Evolutionary conservation across 2,888 invertebrate species (phyloP), one percentile per base, ranked within the genome.

Genomic region (Strigamia crassipes): DNA sequence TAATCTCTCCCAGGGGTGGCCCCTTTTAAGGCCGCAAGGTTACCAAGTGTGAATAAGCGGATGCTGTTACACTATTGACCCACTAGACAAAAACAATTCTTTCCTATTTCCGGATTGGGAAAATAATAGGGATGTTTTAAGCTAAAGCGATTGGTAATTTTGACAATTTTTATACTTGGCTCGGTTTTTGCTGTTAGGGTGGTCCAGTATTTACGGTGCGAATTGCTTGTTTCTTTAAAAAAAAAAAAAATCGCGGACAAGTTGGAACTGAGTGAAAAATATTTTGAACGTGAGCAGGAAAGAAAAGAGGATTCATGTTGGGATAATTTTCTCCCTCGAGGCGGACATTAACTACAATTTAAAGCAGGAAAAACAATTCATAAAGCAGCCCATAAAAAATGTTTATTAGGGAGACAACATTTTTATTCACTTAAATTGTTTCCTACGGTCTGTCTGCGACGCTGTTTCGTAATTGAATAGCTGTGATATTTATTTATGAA

Each of bases 41-140:
- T 80, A 80, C 51, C 80, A 56, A 27, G 80, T 80, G 80, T 80
- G 80, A 80, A 80, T 80, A 51, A 46, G 80, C 80, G 80, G 51
- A 56, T 80, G 51, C 56, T 27, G 80, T 80, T 80, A 80, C 80
- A 56, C 23, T 18, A 51, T 42, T 80, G 80, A 80, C 80, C 80
- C 80, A n/a, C 51, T 27, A 61, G 23, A 61, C 61, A 61, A 61
- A 18, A 80, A 80, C 80, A 80, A 42, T 46, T 80, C 80, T 56
- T 23, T 27, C 80, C 80, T 78, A 27, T 38, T 38, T 38, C 27
- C 18, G 78, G n/a, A 38, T 78, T 78, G 1, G 27, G 78, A 78
- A 38, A 78, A 78, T n/a, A 38, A 78, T 38, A 18, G 73, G 73
- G 23, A 73, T 6, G 73, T 18, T 73, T 73, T 73, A n/a, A 12